phyloP scores from a whole-genome alignment of 2,888 invertebrate genomes.

The Brachyptera risi region DNA sequence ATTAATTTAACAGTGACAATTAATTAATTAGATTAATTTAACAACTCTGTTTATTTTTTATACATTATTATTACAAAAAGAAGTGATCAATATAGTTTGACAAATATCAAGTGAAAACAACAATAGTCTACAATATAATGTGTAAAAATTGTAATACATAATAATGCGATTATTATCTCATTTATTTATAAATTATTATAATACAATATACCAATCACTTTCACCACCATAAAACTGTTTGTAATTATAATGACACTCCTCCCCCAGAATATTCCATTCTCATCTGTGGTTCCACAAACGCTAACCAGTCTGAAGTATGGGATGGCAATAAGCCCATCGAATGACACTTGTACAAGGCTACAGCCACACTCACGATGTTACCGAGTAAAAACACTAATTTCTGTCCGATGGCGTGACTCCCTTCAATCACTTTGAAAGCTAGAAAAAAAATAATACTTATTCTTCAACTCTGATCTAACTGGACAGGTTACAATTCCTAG shows the following conservation, averaged over 20 bases:
- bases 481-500: no score
- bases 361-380: conserved; percentile 83
- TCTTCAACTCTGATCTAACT: no score
- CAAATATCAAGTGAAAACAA: background rate
- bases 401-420: conserved; percentile 83
- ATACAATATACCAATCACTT: no score
- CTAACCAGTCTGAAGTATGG: conserved; percentile 97
- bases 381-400: conserved; percentile 92
- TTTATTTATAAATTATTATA: background rate
- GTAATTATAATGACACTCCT: conserved; percentile 56
- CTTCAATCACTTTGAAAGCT: conserved; percentile 92
- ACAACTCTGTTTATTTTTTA: no score
- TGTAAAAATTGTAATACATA: background rate
- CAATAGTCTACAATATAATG: background rate
- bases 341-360: conserved; percentile 96
- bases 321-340: conserved; percentile 96
- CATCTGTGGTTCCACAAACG: conserved; percentile 89
- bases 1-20: no score
- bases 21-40: no score
- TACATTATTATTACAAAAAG: no score
- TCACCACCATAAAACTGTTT: no score
- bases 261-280: conserved; percentile 83
- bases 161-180: background rate
- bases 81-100: background rate
- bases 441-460: conserved; percentile 36